Conservation (phyloP, 1,140 invertebrate genomes). For the Ctenoplectra terminalis region DNA sequence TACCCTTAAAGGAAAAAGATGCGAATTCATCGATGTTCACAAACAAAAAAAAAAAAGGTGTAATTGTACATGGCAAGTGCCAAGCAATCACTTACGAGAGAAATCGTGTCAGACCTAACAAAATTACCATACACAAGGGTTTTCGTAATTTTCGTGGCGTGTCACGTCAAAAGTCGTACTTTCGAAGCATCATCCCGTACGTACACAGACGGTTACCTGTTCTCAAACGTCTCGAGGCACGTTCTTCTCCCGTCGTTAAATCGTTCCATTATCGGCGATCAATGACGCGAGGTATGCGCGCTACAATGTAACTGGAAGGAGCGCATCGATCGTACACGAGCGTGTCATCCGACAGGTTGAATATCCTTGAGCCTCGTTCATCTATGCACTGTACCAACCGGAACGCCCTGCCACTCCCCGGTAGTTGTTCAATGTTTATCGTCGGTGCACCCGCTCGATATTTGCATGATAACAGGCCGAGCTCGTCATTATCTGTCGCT, state of each 20-base stretch:
- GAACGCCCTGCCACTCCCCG: constrained; percentile 51
- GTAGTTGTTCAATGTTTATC: constrained; percentile 51
- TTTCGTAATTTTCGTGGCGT: background rate
- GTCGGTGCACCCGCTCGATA: constrained; percentile 22
- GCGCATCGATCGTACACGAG: constrained; percentile 21
- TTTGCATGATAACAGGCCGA: constrained; percentile 63
- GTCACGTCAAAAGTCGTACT: background rate
- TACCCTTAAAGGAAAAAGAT: too few relatives aligned
- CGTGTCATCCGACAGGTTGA: constrained; percentile 44
- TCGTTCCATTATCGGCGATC: constrained; percentile 21
- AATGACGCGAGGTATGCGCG: constrained; percentile 18
- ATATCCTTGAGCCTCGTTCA: constrained; percentile 22
- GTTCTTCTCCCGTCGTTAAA: background rate
- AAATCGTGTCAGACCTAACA: too few relatives aligned
- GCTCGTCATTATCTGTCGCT: constrained; percentile 43
- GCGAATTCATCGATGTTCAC: too few relatives aligned
- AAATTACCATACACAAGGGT: background rate
- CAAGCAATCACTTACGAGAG: too few relatives aligned
- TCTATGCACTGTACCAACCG: constrained; percentile 4
- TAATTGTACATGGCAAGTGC: too few relatives aligned
- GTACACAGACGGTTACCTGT: background rate
- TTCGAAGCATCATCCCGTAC: background rate
- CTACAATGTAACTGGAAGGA: constrained; percentile 11
- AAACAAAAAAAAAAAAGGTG: too few relatives aligned
- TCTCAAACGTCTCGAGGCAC: background rate